Percentiles rank a stretch among this genome's conserved stretches.
Evolutionary conservation across 2,888 invertebrate genomes (phyloP).

Genomic region (Athetis lepigone): DNA sequence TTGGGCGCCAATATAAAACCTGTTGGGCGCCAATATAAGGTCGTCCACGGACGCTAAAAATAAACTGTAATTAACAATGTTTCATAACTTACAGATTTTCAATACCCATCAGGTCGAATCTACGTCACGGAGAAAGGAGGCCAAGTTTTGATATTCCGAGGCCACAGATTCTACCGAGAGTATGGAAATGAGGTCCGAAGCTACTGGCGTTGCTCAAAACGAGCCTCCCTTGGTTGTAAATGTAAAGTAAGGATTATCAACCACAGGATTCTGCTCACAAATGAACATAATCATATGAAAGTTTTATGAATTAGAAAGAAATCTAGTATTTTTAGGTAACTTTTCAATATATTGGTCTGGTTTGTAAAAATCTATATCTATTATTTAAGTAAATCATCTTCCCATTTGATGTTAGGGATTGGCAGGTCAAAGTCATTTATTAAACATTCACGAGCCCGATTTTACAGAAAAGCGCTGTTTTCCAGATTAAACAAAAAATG

Average conservation of each 20-base stretch:
- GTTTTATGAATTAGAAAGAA: slow-evolving; percentile 21
- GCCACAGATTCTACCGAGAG: slow-evolving; percentile 75
- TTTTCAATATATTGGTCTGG: no score
- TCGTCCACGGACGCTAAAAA: no score
- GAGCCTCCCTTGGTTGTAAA: slow-evolving; percentile 71
- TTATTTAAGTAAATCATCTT: neutral
- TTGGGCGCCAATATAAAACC: neutral
- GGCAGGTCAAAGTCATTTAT: neutral
- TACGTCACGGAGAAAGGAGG: slow-evolving; percentile 74
- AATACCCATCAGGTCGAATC: slow-evolving; percentile 65
- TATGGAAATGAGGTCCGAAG: slow-evolving; percentile 74
- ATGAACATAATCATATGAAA: slow-evolving; percentile 71
- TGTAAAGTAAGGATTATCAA: slow-evolving; percentile 74
- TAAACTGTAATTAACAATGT: neutral
- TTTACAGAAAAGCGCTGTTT: neutral
- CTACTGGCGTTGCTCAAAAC: slow-evolving; percentile 80
- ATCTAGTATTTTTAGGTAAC: slow-evolving; percentile 4
- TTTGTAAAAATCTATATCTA: no score
- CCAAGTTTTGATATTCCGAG: slow-evolving; percentile 71
- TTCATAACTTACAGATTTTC: slow-evolving; percentile 27
- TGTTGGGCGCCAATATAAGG: no score
- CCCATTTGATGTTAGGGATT: neutral
- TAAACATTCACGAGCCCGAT: no score
- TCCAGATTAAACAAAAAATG: slow-evolving; percentile 17
- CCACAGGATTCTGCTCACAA: slow-evolving; percentile 68